Evolutionary conservation across 1,140 invertebrate species (phyloP), one percentile per base, ranked within the genome.

Genomic region (Musca domestica): DNA sequence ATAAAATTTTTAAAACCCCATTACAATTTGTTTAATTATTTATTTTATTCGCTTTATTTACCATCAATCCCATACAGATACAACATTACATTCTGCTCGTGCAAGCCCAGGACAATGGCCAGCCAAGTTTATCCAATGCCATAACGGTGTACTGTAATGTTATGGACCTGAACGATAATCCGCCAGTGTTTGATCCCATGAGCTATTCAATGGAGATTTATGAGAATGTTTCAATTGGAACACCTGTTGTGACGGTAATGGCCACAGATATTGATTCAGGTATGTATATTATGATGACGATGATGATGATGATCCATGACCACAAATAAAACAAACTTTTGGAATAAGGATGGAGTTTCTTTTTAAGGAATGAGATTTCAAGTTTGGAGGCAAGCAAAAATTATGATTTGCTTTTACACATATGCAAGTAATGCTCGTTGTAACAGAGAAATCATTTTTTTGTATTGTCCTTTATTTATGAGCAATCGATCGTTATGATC

Each of bases 121-220:
- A 89, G 58, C 95, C 95, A 10, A 89, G 90, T 49, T 83, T 96
- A n/a, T 96, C 94, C 0, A 94, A 92, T 25, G 95, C 94, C 3
- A 87, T 95, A 9, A 95, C 93, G 0, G 92, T 96, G 10, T 96
- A 95, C 83, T 92, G 97, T 79, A 96, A 97, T 83, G 93, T 98
- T 1, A 83, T 95, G 41, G 96, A 98, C 80, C 84, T 97, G 22
- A 98, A 98, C 81, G 96, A 98, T 84, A 98, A 98, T 79, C 88
- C 92, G 0, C 96, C 96, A 0, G 84, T 94, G 46, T 98, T 98
- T 78, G 91, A 96, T 75, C 90, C 92, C 0, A 93, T 95, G 84
- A 91, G 91, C 64, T 95, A 95, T 82, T 91, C 89, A 20, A 90
- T 91, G 71, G 94, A 95, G 74, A 86, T 98, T 52, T 87, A 88